Conservation (phyloP, 1,140 invertebrate genomes). For the Centruroides vittatus region DNA sequence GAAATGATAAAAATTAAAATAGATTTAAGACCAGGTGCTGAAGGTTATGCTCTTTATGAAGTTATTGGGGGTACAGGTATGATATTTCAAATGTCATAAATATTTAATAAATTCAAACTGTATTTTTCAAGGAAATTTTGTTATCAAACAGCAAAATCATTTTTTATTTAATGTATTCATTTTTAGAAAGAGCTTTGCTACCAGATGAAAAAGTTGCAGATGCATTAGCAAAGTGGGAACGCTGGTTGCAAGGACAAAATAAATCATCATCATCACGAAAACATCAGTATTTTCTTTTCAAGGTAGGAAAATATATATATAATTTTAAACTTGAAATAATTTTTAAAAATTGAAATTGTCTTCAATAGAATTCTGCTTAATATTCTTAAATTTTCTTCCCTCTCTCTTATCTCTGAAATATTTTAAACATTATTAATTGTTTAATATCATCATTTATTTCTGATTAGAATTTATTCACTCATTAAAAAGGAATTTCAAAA, state of each 20-base stretch:
- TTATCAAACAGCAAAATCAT: background rate
- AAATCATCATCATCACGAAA: conserved; percentile 18
- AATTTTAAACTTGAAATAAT: too few relatives aligned
- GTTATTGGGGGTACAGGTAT: conserved; percentile 42
- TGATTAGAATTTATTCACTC: too few relatives aligned
- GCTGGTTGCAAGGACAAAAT: conserved; percentile 33
- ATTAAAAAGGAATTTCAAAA: too few relatives aligned
- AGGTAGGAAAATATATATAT: conserved; percentile 20
- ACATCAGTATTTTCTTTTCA: conserved; percentile 33
- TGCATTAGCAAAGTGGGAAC: conserved; percentile 90
- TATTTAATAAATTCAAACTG: background rate
- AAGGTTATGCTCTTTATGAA: conserved; percentile 66
- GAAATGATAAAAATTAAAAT: conserved; percentile 83
- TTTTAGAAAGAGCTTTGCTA: conserved; percentile 61
- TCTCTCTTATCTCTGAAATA: too few relatives aligned
- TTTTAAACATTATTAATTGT: too few relatives aligned
- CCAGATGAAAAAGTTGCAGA: conserved; percentile 81
- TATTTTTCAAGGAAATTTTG: background rate
- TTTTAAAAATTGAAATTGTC: too few relatives aligned
- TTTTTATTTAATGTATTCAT: background rate
- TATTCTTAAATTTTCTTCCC: too few relatives aligned
- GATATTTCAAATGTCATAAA: background rate
- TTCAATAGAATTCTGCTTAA: too few relatives aligned
- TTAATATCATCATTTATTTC: too few relatives aligned
- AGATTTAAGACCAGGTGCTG: conserved; percentile 65